Evolutionary conservation across 2,888 invertebrate species (phyloP), one percentile per base, ranked within the genome.

Genomic region (Reticulitermes lucifugus): DNA sequence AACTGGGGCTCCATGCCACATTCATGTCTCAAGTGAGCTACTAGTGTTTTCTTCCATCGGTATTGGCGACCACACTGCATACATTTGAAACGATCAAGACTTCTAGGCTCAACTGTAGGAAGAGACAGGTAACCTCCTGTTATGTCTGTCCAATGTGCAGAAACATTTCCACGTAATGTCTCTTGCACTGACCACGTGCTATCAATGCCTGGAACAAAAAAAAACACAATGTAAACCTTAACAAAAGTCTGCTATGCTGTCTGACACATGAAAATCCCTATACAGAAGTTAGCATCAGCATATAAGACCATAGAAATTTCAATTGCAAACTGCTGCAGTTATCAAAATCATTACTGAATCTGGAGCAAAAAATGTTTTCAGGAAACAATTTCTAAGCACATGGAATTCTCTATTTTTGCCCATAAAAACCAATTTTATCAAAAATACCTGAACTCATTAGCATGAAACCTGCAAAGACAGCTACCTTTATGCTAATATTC

Each of bases 1-100:
- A 91, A 92, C 86, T 90, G 91, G 14, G 92, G 92, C 84, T 91
- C 92, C 86, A 92, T 91, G n/a, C 92, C 92, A 87, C 93, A 93
- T 87, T 93, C 93, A 88, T 92, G 91, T 87, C 90, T 91, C 87
- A 91, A 87, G 86, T 91, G 91, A 79, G 91, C 89, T 29, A 85
- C 25, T 41, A 86, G 80, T 35, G 89, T 89, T 35, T 71, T 81
- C 51, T 43, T 51, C 59, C 75, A 81, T 25, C 70, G n/a, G 41
- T 85, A 85, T 29, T 81, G 55, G 41, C 81, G 81, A 25, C 82
- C 85, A 85, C 85, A 85, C 25, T 81, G 81, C 70, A 18, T 65
- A 65, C 81, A 81, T 81, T 35, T 29, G 41, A 81, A 81, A 65
- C 70, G 81, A 14, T 70, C 70, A 25, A 21, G 10, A 65, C 43